Evolutionary conservation across 2,113 vertebrate species (phyloP).

Genomic region (Chauna torquata): DNA sequence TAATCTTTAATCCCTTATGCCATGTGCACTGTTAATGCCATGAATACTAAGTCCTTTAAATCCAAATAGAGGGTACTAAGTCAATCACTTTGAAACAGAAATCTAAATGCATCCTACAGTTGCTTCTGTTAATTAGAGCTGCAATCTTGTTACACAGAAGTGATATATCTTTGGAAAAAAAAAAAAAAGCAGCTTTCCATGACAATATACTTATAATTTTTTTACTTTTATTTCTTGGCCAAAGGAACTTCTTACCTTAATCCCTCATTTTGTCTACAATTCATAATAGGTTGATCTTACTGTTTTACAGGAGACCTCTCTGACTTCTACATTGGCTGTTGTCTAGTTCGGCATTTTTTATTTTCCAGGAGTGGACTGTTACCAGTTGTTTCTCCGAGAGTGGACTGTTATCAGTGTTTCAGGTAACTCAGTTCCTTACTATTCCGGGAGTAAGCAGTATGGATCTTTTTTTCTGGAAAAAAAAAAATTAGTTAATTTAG

Average conservation of each 20-base stretch:
- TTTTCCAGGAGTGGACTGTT: neutral
- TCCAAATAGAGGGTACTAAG: too few species aligned
- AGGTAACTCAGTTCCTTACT: neutral
- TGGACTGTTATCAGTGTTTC: neutral
- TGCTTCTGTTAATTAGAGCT: neutral
- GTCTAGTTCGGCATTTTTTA: neutral
- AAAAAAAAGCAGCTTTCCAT: neutral
- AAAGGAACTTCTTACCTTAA: neutral
- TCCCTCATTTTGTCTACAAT: neutral
- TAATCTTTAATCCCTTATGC: neutral
- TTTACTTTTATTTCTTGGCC: neutral
- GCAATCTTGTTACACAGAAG: neutral
- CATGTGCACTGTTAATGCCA: neutral
- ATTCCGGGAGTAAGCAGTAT: neutral
- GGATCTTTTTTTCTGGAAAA: neutral
- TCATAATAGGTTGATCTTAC: neutral
- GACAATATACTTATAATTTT: neutral
- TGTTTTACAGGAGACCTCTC: neutral
- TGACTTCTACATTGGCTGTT: neutral
- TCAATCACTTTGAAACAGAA: neutral
- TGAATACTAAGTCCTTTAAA: too few species aligned
- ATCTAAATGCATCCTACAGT: neutral
- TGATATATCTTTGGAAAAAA: neutral
- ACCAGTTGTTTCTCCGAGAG: neutral
- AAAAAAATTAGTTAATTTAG: neutral